Conservation (phyloP, 2,888 invertebrate genomes). For the Vesta saturnalis region DNA sequence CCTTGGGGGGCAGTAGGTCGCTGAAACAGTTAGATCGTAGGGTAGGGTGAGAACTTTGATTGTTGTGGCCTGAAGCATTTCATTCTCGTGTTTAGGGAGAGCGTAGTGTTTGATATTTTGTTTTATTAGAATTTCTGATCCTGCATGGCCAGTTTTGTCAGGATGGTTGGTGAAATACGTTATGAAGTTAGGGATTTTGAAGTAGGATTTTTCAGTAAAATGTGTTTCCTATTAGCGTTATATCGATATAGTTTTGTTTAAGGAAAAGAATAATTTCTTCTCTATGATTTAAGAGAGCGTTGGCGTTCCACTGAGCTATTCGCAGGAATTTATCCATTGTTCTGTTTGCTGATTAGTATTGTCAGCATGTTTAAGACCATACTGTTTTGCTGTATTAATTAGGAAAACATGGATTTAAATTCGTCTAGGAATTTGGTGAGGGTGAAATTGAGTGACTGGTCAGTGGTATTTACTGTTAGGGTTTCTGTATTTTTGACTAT, state of each 20-base stretch:
- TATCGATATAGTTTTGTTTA: slow-evolving; percentile 11
- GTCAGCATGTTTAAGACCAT: background rate
- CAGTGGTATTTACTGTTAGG: background rate
- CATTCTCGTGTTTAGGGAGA: too few species aligned
- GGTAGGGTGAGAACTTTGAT: slow-evolving; percentile 9
- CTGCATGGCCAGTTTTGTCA: background rate
- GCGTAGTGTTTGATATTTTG: too few species aligned
- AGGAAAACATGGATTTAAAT: background rate
- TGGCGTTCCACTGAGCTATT: slow-evolving; percentile 29
- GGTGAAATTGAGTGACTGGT: background rate
- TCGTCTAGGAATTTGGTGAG: background rate
- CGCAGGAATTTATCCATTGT: slow-evolving; percentile 14
- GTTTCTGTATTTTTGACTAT: background rate
- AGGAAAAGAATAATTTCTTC: background rate
- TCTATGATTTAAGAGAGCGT: slow-evolving; percentile 11
- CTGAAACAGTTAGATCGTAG: slow-evolving; percentile 4
- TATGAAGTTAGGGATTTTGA: slow-evolving; percentile 12
- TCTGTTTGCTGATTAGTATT: slow-evolving; percentile 15
- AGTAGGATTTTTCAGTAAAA: too few species aligned
- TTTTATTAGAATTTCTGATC: background rate
- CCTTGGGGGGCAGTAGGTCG: slow-evolving; percentile 18
- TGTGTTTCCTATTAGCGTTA: slow-evolving; percentile 10
- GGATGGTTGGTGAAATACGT: slow-evolving; percentile 14
- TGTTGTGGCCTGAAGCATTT: slow-evolving; percentile 13
- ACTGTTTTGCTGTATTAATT: too few species aligned